Percentiles rank a stretch among this genome's conserved stretches.
Conservation (phyloP, 2,888 invertebrate species). For the Cephus runcator region DNA sequence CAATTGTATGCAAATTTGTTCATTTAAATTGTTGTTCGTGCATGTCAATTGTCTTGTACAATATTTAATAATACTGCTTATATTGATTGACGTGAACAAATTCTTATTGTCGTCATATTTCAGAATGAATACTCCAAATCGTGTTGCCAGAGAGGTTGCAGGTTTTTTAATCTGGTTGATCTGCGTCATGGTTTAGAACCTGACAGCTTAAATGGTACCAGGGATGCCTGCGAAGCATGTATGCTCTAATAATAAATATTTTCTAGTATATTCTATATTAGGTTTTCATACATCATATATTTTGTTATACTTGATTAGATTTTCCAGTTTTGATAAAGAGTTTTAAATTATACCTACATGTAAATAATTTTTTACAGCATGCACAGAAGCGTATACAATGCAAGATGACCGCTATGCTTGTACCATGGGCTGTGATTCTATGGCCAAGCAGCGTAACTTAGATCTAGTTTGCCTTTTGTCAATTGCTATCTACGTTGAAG, state of each 20-base stretch:
- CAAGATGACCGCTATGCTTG: constrained; percentile 48
- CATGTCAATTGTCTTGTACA: neutral
- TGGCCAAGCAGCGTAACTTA: constrained; percentile 49
- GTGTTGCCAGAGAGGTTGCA: constrained; percentile 61
- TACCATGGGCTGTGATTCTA: constrained; percentile 52
- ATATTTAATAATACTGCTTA: neutral
- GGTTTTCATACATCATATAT: neutral
- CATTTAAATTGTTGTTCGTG: neutral
- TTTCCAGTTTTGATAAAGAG: neutral
- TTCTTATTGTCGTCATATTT: constrained; percentile 10
- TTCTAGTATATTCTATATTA: neutral
- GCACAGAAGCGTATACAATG: constrained; percentile 53
- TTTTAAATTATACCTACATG: neutral
- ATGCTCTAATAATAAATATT: constrained; percentile 27
- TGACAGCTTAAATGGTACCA: constrained; percentile 47
- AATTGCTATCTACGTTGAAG: constrained; percentile 46
- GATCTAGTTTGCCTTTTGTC: constrained; percentile 48
- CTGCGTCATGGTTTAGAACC: constrained; percentile 44
- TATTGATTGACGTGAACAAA: too few relatives aligned
- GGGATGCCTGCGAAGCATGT: constrained; percentile 57
- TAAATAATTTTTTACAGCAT: constrained; percentile 43
- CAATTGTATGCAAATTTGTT: constrained; percentile 36
- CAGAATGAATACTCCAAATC: constrained; percentile 49
- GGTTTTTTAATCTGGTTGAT: constrained; percentile 60
- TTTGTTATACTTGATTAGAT: neutral